These are phyloP conservation scores for Teinopalpus imperialis DNA, from an alignment of 2,888 invertebrate species.

Conservation along the genomic window DNA sequence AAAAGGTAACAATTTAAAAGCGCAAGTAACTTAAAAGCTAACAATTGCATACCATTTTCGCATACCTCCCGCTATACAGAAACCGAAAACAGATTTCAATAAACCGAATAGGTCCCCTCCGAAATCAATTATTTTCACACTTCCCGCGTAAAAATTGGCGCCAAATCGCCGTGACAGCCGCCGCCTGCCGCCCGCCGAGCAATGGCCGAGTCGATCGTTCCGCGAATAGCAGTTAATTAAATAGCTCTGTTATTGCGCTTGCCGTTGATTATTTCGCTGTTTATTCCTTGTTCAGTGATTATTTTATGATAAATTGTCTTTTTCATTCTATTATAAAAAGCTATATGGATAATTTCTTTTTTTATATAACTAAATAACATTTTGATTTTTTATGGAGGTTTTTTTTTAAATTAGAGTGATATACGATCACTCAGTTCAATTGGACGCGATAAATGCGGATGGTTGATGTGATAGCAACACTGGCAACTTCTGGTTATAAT, in stretches of 20 bases:
- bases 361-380: too few relatives aligned
- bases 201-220: slow-evolving; percentile 43
- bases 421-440: too few relatives aligned
- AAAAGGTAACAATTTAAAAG: too few relatives aligned
- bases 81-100: slow-evolving; percentile 38
- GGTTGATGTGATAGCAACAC: too few relatives aligned
- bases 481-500: too few relatives aligned
- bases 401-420: too few relatives aligned
- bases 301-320: slow-evolving; percentile 7
- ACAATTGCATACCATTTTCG: slow-evolving; percentile 1
- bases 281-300: slow-evolving; percentile 24
- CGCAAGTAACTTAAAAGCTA: slow-evolving; percentile 17
- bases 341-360: too few relatives aligned
- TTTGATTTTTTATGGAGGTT: too few relatives aligned
- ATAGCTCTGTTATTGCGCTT: slow-evolving; percentile 32
- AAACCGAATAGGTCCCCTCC: slow-evolving; percentile 42
- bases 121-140: slow-evolving; percentile 74
- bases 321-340: too few relatives aligned
- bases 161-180: slow-evolving; percentile 41
- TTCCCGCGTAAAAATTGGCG: slow-evolving; percentile 62
- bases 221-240: slow-evolving; percentile 46
- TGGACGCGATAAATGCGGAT: too few relatives aligned
- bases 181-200: slow-evolving; percentile 28
- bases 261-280: slow-evolving; percentile 32
- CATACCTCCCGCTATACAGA: slow-evolving; percentile 19